A percentile compares a stretch with the other conserved stretches of the same genome.
Conservation (phyloP, 37 sponge, comb jelly and placozoan genomes). For the Tethya wilhelma region DNA sequence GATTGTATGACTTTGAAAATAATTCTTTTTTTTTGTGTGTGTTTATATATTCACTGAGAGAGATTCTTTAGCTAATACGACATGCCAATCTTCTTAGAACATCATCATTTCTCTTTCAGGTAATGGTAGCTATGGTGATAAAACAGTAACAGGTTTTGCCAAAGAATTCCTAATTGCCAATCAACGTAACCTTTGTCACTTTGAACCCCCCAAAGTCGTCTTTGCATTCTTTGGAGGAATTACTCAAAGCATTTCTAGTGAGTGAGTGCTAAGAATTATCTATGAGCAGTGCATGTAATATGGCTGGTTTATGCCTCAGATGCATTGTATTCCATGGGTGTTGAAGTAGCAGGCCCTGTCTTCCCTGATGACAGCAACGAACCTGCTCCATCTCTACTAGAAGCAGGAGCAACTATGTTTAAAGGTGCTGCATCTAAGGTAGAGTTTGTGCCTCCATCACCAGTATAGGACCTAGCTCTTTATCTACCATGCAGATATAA, state of each 20-base stretch:
- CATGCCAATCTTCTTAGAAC: too few relatives aligned
- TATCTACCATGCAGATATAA: neutral
- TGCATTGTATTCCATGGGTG: neutral
- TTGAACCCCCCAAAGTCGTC: neutral
- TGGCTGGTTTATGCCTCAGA: neutral
- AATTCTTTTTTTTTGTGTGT: too few relatives aligned
- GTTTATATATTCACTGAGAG: too few relatives aligned
- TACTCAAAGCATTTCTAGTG: neutral
- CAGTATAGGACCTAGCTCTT: too few relatives aligned
- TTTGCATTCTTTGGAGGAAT: neutral
- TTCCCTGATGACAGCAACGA: neutral
- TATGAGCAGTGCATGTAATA: neutral
- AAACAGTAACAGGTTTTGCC: neutral
- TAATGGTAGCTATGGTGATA: neutral
- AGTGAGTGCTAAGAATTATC: neutral
- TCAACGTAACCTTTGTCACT: neutral
- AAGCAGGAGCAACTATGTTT: neutral
- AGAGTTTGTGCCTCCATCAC: neutral
- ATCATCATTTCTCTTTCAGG: too few relatives aligned
- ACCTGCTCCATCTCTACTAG: neutral
- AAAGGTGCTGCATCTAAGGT: neutral
- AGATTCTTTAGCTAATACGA: too few relatives aligned
- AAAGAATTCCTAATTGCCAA: neutral
- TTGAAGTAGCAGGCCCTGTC: neutral
- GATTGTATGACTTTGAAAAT: too few relatives aligned